These are phyloP conservation scores for Neelides sp. DNA, from an alignment of 1,140 invertebrate genomes.

Conservation along the genomic window DNA sequence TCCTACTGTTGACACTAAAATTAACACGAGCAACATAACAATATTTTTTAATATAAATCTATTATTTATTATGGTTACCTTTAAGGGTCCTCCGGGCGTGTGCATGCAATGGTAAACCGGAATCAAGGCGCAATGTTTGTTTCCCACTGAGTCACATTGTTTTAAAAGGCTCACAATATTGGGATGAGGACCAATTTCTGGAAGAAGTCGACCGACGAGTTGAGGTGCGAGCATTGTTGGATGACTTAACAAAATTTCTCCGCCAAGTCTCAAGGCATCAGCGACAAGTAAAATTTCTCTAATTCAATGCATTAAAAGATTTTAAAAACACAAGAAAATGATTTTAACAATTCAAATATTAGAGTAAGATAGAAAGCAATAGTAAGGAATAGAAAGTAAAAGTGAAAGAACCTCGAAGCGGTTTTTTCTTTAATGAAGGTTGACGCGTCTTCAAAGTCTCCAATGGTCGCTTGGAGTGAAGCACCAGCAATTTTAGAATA, in stretches of 20 bases:
- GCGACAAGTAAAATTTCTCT: conserved; percentile 87
- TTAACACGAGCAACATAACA: not conserved
- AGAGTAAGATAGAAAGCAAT: too few species aligned
- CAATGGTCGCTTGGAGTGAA: conserved; percentile 81
- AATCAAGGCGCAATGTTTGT: conserved; percentile 73
- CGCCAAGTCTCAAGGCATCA: conserved; percentile 81
- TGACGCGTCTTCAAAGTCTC: conserved; percentile 91
- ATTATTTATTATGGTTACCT: conserved; percentile 51
- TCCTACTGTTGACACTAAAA: not conserved
- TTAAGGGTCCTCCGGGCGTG: conserved; percentile 91
- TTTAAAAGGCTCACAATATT: conserved; percentile 73
- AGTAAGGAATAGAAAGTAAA: too few species aligned
- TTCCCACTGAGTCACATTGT: conserved; percentile 77
- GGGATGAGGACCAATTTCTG: conserved; percentile 71
- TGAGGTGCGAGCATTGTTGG: conserved; percentile 94
- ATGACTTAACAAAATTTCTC: conserved; percentile 74
- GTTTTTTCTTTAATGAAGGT: conserved; percentile 55
- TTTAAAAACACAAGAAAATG: too few species aligned
- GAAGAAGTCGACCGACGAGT: conserved; percentile 78
- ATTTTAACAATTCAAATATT: too few species aligned
- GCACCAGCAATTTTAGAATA: conserved; percentile 91
- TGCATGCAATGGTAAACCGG: conserved; percentile 91
- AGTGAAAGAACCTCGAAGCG: conserved; percentile 55
- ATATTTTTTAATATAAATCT: not conserved
- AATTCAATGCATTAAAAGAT: too few species aligned